phyloP scores from a whole-genome alignment of 2,113 vertebrate genomes.

The Ptyas mucosa region DNA sequence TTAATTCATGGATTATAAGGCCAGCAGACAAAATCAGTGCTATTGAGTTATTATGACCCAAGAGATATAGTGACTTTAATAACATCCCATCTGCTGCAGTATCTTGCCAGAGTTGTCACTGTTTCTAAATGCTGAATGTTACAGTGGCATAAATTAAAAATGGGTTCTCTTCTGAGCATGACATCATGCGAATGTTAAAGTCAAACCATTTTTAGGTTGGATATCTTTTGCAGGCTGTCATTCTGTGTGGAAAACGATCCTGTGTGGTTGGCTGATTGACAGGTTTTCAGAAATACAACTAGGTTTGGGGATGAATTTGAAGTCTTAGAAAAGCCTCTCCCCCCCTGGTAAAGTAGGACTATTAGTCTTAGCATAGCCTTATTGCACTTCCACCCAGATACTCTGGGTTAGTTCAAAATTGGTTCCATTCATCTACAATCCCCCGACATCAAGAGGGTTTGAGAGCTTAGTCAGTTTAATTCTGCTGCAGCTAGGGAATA shows the following conservation, averaged over 20 bases:
- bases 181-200: background rate
- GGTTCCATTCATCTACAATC: background rate
- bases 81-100: conserved; percentile 32
- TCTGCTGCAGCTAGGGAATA: background rate
- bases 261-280: background rate
- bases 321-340: background rate
- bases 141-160: conserved; percentile 14
- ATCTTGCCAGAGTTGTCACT: conserved; percentile 4
- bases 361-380: background rate
- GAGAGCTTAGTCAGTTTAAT: background rate
- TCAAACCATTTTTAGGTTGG: background rate
- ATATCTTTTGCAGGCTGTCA: background rate
- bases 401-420: background rate
- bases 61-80: conserved; percentile 40
- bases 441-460: background rate
- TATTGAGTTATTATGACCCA: conserved; percentile 38
- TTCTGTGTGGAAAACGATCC: background rate
- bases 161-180: background rate
- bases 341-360: background rate
- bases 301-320: background rate
- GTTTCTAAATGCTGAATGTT: conserved; percentile 13
- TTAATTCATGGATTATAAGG: conserved; percentile 47
- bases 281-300: background rate
- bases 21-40: conserved; percentile 48
- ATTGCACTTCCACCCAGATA: background rate